Evolutionary conservation across 1,140 invertebrate species (phyloP), one percentile per base, ranked within the genome.

Genomic region (Pomacea maculata): DNA sequence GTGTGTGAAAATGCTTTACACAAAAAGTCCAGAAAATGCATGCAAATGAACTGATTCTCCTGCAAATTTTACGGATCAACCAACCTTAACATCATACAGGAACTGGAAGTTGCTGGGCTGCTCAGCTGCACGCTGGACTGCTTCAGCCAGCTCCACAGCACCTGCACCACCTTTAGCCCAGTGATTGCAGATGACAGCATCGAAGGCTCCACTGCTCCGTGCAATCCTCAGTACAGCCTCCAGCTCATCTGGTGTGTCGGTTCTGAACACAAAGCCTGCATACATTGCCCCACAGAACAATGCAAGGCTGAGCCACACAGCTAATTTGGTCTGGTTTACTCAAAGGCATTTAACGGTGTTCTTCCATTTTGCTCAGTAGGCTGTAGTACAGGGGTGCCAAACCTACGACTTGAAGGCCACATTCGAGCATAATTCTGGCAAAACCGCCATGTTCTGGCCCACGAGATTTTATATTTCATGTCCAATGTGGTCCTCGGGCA

Each of bases 161-260:
- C 99, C 99, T 11, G 91, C 91, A 12, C 98, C 97, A 83, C 98
- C 99, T 84, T 95, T 91, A 0, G 96, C 94, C 97, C 97, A 99
- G 91, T 99, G 97, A 77, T 93, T 94, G 87, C 96, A 97, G 54
- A 98, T 91, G 15, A 99, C 95, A 9, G 97, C 97, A 89, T 95
- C 94, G 89, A 94, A 94, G 0, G 98, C 98, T 63, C 98, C 98
- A 85, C 94, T 94, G 83, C 94, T 90, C 34, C 94, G 85, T 0
- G 96, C 94, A 71, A 94, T 94, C 84, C 95, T 90, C 88, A 94
- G 94, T 0, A 99, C 93, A 45, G 99, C 85, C 74, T 96, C 92
- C 72, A 99, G 91, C 92, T 99, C 99, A 1, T 94, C 94, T 83
- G 93, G 88, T 0, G 97, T 96, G 89, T 99, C 98, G 75, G 95